phyloP scores from a whole-genome alignment of 2,797 vertebrate species.

The Carduelis carduelis region DNA sequence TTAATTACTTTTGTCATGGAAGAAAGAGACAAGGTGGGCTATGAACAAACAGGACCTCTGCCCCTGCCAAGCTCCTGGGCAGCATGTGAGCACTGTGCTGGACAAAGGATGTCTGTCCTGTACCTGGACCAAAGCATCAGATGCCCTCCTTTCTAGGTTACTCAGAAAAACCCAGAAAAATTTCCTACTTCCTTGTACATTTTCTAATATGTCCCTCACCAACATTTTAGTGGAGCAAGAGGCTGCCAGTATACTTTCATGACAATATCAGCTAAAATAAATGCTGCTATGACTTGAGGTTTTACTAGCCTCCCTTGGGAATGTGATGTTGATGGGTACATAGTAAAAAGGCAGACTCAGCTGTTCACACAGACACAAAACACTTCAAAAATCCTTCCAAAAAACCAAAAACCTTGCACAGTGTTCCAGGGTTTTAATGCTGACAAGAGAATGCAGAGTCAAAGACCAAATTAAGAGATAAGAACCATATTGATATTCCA shows the following conservation, averaged over 20 bases:
- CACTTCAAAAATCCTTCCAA: neutral
- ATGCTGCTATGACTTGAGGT: neutral
- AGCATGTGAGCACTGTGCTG: neutral
- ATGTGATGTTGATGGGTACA: neutral
- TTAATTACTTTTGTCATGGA: neutral
- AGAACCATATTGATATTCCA: neutral
- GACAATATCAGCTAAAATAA: neutral
- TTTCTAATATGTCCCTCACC: neutral
- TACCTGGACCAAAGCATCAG: neutral
- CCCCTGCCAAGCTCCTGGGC: rapidly evolving
- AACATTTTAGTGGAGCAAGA: neutral
- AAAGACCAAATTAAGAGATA: neutral
- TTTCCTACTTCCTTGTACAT: neutral
- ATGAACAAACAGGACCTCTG: neutral
- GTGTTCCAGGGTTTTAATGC: neutral
- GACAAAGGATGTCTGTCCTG: neutral
- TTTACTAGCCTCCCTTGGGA: neutral
- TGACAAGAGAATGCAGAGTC: neutral
- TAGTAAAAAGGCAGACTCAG: neutral
- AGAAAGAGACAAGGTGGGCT: neutral
- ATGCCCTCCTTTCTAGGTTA: neutral
- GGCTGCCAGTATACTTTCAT: neutral
- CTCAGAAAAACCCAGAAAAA: neutral
- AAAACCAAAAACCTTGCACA: neutral
- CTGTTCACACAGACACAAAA: neutral